A percentile compares a stretch with the other conserved stretches of the same genome.
Evolutionary conservation across 2,113 vertebrate species (phyloP).

Genomic region (Bucco capensis): DNA sequence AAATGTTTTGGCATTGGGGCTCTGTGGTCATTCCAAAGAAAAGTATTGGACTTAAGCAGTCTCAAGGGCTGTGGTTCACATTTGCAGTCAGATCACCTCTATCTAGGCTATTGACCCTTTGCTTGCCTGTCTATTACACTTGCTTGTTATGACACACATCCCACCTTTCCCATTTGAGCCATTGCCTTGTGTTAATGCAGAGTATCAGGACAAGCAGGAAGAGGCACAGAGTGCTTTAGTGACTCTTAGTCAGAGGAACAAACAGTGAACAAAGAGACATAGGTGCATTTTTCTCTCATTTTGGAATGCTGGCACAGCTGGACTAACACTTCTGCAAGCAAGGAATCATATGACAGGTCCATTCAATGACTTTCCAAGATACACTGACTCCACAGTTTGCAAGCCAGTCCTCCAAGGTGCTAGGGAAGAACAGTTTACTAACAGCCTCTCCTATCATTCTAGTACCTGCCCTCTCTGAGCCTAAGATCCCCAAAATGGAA

Average conservation of each 20-base stretch:
- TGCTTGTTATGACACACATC: background rate
- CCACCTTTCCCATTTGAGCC: background rate
- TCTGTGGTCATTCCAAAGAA: background rate
- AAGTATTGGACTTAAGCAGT: background rate
- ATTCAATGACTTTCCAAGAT: background rate
- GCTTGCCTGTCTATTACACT: background rate
- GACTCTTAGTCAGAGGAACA: background rate
- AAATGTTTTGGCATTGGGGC: background rate
- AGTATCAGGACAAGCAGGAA: background rate
- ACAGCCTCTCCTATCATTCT: background rate
- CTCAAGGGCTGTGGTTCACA: constrained; percentile 8
- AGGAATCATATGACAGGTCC: background rate
- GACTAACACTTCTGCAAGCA: background rate
- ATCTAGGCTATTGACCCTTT: background rate
- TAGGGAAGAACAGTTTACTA: background rate
- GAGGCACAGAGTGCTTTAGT: background rate
- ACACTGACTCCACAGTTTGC: background rate
- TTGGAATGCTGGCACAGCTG: background rate
- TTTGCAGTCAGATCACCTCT: background rate
- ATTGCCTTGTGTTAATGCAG: background rate
- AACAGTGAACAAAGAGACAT: background rate
- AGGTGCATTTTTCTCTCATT: background rate
- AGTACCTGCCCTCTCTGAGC: background rate
- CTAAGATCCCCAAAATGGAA: background rate
- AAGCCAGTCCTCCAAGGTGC: background rate